These are phyloP conservation scores for Caenorhabditis drosophilae DNA, from an alignment of 2,888 invertebrate species.

Conservation along the genomic window DNA sequence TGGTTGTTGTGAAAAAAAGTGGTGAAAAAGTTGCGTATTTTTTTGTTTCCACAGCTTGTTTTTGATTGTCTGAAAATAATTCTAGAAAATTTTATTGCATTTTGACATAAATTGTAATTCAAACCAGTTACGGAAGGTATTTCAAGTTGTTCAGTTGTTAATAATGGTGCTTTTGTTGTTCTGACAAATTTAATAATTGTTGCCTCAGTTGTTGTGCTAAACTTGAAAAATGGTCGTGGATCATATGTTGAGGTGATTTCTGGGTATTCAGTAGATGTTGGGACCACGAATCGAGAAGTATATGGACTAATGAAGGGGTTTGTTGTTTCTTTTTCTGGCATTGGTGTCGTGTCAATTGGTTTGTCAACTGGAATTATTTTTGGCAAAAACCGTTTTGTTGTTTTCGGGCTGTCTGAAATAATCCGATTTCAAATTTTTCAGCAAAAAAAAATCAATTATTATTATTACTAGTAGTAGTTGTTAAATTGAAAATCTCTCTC, in stretches of 20 bases:
- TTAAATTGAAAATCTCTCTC: slow-evolving; percentile 40
- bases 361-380: slow-evolving; percentile 34
- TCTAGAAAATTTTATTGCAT: background rate
- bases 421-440: background rate
- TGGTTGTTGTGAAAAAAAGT: slow-evolving; percentile 4
- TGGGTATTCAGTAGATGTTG: slow-evolving; percentile 14
- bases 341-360: slow-evolving; percentile 17
- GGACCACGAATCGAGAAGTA: slow-evolving; percentile 15
- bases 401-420: slow-evolving; percentile 16
- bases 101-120: background rate
- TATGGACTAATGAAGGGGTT: slow-evolving; percentile 13
- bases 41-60: background rate
- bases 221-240: slow-evolving; percentile 27
- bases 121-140: slow-evolving; percentile 8
- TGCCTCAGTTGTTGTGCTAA: slow-evolving; percentile 36
- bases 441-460: too few relatives aligned
- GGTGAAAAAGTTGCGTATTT: background rate
- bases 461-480: slow-evolving; percentile 17
- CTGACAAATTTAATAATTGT: slow-evolving; percentile 29
- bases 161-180: slow-evolving; percentile 16
- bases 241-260: slow-evolving; percentile 17
- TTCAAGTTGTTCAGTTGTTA: slow-evolving; percentile 18
- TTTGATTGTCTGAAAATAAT: background rate
- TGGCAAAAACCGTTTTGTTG: slow-evolving; percentile 24
- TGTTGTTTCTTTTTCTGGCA: slow-evolving; percentile 8